Base-by-base conservation (phyloP, 2,797 vertebrate genomes). In the Alcedo atthis region DNA sequence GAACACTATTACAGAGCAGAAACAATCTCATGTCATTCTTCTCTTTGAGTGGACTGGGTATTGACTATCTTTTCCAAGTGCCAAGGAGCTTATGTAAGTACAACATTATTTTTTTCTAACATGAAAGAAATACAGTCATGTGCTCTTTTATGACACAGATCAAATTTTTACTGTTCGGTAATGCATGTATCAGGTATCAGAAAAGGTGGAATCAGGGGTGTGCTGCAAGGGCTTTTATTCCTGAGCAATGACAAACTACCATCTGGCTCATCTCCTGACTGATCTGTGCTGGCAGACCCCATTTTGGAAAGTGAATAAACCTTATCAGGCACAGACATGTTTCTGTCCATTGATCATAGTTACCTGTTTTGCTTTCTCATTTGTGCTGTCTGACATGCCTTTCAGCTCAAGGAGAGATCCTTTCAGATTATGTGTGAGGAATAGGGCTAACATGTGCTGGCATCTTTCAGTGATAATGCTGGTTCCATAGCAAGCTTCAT, bases 181-280 rank as follows among this genome's bases (percentile, higher is more conserved):
- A 78, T 68, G n/a, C 58, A 66, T 5, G 0, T 70, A 58, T 86
- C 58, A 15, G 33, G 30, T 87, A 40, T 71, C 58, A 64, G 6
- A 46, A 73, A 85, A 94, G 89, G 89, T 93, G 87, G 84, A 90
- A 89, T 57, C 79, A 83, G 68, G 75, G 84, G 84, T 87, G 49
- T 62, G 33, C 78, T 93, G 42, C 67, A 67, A 45, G 30, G 71
- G 54, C n/a, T 95, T 89, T 87, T 63, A 85, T 68, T 84, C 49
- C 84, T 61, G 37, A 64, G 40, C 86, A 63, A 57, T 85, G 88
- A 74, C n/a, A 49, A 76, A 21, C 32, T 87, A 89, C 69, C 76
- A 82, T 89, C 76, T 94, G 86, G 55, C 64, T 95, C 54, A 1
- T 84, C 68, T 92, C 35, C 86, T 74, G 71, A 32, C 71, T 80